phyloP scores from a whole-genome alignment of 1,140 invertebrate species.

The Drosophila leontia region DNA sequence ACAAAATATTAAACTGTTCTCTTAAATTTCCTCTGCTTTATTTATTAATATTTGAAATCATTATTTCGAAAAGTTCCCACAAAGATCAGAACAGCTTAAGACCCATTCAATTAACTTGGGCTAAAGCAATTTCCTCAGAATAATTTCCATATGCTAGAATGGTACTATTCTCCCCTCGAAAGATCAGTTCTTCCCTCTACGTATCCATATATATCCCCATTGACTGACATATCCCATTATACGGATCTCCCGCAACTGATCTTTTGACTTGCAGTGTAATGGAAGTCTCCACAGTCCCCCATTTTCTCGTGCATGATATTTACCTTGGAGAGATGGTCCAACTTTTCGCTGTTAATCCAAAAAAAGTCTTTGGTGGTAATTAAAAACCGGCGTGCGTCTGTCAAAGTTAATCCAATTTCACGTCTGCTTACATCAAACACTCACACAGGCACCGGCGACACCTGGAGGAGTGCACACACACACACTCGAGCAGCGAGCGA shows the following conservation, averaged over 20 bases:
- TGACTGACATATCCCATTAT: conserved; percentile 51
- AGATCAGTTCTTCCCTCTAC: conserved; percentile 13
- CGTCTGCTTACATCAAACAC: conserved; percentile 60
- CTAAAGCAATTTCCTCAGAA: conserved; percentile 5
- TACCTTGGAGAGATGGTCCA: conserved; percentile 46
- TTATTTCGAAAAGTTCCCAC: not conserved
- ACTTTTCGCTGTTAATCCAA: conserved; percentile 63
- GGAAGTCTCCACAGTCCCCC: conserved; percentile 18
- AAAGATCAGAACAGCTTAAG: not conserved
- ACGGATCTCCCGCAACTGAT: conserved; percentile 40
- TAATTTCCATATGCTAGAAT: not conserved
- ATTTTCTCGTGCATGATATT: conserved; percentile 8
- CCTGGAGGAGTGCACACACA: conserved; percentile 30
- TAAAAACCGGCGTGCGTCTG: conserved; percentile 76
- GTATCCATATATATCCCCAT: not conserved
- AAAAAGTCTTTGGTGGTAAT: conserved; percentile 65
- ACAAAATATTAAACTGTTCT: no score
- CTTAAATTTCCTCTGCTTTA: not conserved
- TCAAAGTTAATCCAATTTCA: conserved; percentile 79
- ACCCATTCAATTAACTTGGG: not conserved
- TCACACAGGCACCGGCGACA: conserved; percentile 25
- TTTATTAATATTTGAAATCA: not conserved
- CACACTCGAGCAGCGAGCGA: conserved; percentile 5
- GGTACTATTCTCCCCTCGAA: not conserved
- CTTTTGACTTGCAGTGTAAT: conserved; percentile 30